Percentiles rank a stretch among this genome's conserved stretches.
phyloP scores from a whole-genome alignment of 92 coral and sea anemone genomes.

The Bergia puertoricense region DNA sequence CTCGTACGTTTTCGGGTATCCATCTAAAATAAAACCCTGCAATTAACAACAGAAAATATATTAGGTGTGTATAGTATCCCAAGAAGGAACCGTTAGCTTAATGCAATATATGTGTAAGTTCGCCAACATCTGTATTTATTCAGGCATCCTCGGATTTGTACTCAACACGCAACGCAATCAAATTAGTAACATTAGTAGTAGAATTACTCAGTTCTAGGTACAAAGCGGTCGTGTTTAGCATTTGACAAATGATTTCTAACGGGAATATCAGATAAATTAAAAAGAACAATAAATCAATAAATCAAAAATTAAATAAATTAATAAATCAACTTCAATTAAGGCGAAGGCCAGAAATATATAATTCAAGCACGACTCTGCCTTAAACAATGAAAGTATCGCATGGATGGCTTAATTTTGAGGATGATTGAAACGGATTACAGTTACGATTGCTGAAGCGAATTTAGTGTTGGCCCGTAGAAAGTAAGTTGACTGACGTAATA shows the following conservation, averaged over 20 bases:
- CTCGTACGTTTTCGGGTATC: constrained; percentile 95
- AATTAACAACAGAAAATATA: neutral
- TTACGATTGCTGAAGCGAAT: too few species aligned
- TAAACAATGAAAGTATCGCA: too few species aligned
- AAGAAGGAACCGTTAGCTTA: neutral
- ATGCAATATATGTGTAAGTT: neutral
- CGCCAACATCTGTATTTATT: too few species aligned
- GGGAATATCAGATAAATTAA: neutral
- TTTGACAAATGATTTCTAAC: neutral
- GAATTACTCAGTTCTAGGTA: neutral
- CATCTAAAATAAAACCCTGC: constrained; percentile 96
- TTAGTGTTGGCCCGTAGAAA: too few species aligned
- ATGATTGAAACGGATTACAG: too few species aligned
- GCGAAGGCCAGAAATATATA: too few species aligned
- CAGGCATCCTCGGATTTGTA: neutral
- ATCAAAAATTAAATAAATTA: too few species aligned
- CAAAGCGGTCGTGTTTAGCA: neutral
- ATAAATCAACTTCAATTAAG: too few species aligned
- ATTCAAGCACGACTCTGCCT: too few species aligned
- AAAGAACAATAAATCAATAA: neutral
- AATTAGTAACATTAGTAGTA: too few species aligned
- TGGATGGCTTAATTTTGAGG: too few species aligned
- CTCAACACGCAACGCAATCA: neutral
- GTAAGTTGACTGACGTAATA: too few species aligned
- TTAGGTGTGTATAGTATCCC: neutral